Conservation (phyloP, 1,140 invertebrate genomes). For the Drosophila erecta region DNA sequence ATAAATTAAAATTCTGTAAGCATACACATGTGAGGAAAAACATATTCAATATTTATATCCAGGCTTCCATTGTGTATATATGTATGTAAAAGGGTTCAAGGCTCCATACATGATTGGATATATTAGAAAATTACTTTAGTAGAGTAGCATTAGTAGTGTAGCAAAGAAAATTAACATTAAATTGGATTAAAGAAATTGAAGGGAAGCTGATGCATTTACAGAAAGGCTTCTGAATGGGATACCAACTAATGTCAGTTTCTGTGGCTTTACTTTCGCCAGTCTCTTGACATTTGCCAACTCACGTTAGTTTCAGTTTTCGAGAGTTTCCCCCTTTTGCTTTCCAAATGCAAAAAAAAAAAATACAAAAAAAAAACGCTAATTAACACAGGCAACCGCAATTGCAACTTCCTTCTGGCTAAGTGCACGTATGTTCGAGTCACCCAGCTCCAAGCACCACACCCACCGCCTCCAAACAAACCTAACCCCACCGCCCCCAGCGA, state of each 20-base stretch:
- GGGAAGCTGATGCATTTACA: background rate
- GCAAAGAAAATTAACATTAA: no score
- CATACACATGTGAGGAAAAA: no score
- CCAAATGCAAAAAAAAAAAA: constrained; percentile 47
- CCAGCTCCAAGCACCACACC: constrained; percentile 3
- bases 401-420: constrained; percentile 73
- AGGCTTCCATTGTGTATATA: no score
- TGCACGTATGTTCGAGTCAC: constrained; percentile 55
- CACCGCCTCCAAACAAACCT: background rate
- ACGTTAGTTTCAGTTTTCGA: constrained; percentile 11
- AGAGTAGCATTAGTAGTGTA: no score
- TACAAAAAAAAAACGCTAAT: constrained; percentile 66
- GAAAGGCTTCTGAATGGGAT: background rate
- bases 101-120: no score
- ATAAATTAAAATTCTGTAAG: no score
- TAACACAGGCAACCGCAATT: constrained; percentile 75
- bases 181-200: no score
- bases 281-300: constrained; percentile 11
- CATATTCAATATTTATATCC: no score
- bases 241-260: background rate
- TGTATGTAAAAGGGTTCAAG: no score
- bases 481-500: constrained; percentile 3
- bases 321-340: constrained; percentile 1
- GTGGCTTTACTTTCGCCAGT: constrained; percentile 1
- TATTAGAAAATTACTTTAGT: no score